Evolutionary conservation across 2,113 vertebrate genomes (phyloP), one percentile per base, ranked within the genome.

Genomic region (Lagopus leucura): DNA sequence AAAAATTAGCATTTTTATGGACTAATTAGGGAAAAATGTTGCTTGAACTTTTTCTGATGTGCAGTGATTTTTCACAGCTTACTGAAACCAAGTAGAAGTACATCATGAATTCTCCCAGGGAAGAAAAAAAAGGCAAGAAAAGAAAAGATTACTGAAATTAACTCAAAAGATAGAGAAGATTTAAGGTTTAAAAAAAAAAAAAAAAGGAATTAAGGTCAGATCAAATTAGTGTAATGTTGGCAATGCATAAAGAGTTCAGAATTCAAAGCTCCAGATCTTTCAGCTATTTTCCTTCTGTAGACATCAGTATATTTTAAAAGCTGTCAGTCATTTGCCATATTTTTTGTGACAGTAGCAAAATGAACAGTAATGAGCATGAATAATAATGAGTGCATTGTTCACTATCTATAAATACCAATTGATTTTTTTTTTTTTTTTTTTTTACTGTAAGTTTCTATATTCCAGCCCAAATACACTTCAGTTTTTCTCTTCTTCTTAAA

Each of bases 1-100:
- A 93, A 89, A 94, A 93, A 96, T 94, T 94, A 94, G 88, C 88
- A 94, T 95, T 94, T 97, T 96, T 92, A 94, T 96, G 86, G 85
- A 89, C 90, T 96, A 95, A 96, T 95, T 95, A 96, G 63, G 50
- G 88, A 36, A 28, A 90, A 80, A 88, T 61, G 45, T 91, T 87
- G 65, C 64, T 58, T 36, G 3, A 80, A 38, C 17, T 73, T 89
- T 70, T 88, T 40, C 66, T 92, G 88, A 86, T 80, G 42, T 19
- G 63, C 19, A 34, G 82, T 74, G 36, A 61, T 91, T 84, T 93
- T 93, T 91, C 40, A 25, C n/a, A 45, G 73, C 55, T 77, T 76
- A 82, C 22, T 67, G 81, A 90, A 93, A 63, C 19, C 69, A 78
- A 77, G 69, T 2, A 45, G 40, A 86, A 96, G 32, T 54, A 42